phyloP scores from a whole-genome alignment of 2,888 invertebrate genomes.

The Agapostemon virescens region DNA sequence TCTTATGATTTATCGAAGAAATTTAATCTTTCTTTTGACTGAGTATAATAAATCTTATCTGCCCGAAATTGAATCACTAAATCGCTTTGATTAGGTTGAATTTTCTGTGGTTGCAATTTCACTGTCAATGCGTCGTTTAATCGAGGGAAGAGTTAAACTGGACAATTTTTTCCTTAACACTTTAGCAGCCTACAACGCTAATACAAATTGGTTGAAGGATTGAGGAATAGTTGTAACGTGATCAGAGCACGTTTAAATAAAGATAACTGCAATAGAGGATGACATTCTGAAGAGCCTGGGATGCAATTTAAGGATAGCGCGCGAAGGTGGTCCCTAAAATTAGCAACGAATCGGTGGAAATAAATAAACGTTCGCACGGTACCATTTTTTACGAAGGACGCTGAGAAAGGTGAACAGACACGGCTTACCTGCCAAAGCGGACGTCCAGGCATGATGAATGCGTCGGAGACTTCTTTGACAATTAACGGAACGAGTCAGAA shows the following conservation, averaged over 20 bases:
- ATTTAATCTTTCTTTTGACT: no score
- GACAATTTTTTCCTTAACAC: background rate
- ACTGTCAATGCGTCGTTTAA: background rate
- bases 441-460: slow-evolving; percentile 87
- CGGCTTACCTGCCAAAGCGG: slow-evolving; percentile 87
- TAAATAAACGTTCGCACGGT: background rate
- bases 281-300: background rate
- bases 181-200: no score
- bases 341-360: background rate
- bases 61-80: background rate
- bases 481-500: slow-evolving; percentile 26
- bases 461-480: slow-evolving; percentile 27
- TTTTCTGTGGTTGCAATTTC: background rate
- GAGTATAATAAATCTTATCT: background rate
- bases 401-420: background rate
- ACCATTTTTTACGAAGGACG: background rate
- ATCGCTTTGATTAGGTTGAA: background rate
- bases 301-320: background rate
- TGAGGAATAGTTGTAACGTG: background rate
- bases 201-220: background rate
- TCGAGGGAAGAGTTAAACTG: no score
- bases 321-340: background rate
- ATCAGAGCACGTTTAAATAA: no score
- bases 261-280: background rate
- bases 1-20: no score